phyloP scores from a whole-genome alignment of 2,888 invertebrate species.

The Dione juno region DNA sequence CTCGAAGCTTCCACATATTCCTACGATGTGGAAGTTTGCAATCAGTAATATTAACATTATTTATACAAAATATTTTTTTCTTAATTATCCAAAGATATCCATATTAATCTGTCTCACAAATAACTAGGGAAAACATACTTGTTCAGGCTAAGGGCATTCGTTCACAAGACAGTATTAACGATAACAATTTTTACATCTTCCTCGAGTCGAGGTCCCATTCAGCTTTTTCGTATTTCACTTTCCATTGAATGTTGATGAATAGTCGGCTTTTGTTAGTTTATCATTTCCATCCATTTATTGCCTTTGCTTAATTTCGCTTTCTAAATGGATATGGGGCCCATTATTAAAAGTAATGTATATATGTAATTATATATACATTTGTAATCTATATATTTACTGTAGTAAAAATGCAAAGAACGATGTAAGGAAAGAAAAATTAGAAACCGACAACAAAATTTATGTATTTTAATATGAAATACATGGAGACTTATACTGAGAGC shows the following conservation, averaged over 20 bases:
- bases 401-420: no score
- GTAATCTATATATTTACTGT: background rate
- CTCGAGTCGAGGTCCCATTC: conserved; percentile 39
- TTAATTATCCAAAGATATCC: conserved; percentile 38
- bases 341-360: background rate
- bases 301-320: conserved; percentile 4
- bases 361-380: background rate
- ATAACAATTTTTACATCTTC: conserved; percentile 59
- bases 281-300: conserved; percentile 39
- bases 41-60: no score
- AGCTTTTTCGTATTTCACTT: conserved; percentile 47
- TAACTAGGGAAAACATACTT: conserved; percentile 56
- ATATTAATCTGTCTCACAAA: conserved; percentile 43
- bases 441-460: no score
- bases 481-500: no score
- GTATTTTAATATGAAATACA: no score
- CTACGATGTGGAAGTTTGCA: no score
- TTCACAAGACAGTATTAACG: conserved; percentile 60
- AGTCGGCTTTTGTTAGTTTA: conserved; percentile 44
- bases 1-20: no score
- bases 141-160: conserved; percentile 52
- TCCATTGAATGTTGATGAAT: conserved; percentile 53
- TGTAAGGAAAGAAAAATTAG: no score
- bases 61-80: background rate
- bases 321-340: background rate